Conservation (phyloP, 92 coral and sea anemone species). For the Epizoanthus illoricatus region DNA sequence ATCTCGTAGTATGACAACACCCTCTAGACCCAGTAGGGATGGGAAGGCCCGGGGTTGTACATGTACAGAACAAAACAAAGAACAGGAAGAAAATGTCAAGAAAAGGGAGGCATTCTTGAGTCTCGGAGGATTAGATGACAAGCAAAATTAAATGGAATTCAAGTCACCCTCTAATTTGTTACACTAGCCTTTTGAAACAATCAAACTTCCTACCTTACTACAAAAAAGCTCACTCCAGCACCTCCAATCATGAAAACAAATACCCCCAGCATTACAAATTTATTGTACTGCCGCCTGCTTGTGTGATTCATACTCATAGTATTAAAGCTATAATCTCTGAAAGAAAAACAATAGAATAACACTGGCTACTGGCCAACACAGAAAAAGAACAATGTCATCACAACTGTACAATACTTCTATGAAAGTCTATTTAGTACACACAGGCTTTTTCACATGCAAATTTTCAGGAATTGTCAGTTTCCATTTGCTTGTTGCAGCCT, state of each 20-base stretch:
- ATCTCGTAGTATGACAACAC: no score
- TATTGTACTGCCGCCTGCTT: slow-evolving; percentile 57
- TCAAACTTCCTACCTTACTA: slow-evolving; percentile 64
- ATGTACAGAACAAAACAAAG: no score
- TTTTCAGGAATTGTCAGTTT: no score
- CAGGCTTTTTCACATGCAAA: no score
- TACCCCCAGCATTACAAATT: slow-evolving; percentile 66
- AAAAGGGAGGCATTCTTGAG: no score
- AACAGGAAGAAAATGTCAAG: no score
- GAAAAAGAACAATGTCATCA: not conserved
- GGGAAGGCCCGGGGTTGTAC: no score
- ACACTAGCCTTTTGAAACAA: not conserved
- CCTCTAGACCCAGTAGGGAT: no score
- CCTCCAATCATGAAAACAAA: slow-evolving; percentile 79
- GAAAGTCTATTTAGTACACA: not conserved
- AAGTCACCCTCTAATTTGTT: not conserved
- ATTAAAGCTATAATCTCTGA: slow-evolving; percentile 38
- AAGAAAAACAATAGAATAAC: not conserved
- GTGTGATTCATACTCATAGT: slow-evolving; percentile 37
- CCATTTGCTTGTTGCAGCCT: no score
- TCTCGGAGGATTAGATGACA: no score
- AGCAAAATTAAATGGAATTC: not conserved
- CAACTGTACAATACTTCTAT: not conserved
- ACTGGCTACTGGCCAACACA: not conserved
- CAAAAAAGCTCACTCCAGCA: slow-evolving; percentile 61